phyloP scores from a whole-genome alignment of 1,140 invertebrate species.

The Micrasema longulum region DNA sequence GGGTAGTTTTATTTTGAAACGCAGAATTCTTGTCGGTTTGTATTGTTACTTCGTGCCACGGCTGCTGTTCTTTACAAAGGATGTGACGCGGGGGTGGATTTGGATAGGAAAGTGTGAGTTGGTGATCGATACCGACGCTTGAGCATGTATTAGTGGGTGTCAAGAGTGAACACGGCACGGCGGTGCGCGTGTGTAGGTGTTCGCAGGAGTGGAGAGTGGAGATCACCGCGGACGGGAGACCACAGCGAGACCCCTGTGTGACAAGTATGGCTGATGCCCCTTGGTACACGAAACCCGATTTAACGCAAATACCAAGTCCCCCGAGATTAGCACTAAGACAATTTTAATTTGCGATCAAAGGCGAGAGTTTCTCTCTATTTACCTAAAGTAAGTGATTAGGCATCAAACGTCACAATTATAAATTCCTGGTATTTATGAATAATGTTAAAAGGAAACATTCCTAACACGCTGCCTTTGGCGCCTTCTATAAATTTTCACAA shows the following conservation, averaged over 20 bases:
- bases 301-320: not conserved
- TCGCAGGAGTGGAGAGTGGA: not conserved
- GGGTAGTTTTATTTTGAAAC: not conserved
- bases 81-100: slow-evolving; percentile 11
- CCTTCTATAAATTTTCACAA: too few species aligned
- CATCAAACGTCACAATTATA: too few species aligned
- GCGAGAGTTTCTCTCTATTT: too few species aligned
- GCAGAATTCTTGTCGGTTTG: not conserved
- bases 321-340: too few species aligned
- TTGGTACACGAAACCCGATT: not conserved
- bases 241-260: not conserved
- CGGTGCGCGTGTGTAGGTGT: slow-evolving; percentile 11
- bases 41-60: not conserved
- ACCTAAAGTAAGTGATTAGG: too few species aligned
- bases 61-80: slow-evolving; percentile 1
- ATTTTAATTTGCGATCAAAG: too few species aligned
- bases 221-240: not conserved
- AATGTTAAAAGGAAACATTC: too few species aligned
- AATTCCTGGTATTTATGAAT: too few species aligned
- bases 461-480: too few species aligned
- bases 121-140: slow-evolving; percentile 50
- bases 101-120: slow-evolving; percentile 29
- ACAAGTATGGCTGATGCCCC: slow-evolving; percentile 1
- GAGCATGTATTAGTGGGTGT: slow-evolving; percentile 44
- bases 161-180: slow-evolving; percentile 26